A percentile compares a stretch with the other conserved stretches of the same genome.
phyloP scores from a whole-genome alignment of 2,888 invertebrate genomes.

The Torymus auratus region DNA sequence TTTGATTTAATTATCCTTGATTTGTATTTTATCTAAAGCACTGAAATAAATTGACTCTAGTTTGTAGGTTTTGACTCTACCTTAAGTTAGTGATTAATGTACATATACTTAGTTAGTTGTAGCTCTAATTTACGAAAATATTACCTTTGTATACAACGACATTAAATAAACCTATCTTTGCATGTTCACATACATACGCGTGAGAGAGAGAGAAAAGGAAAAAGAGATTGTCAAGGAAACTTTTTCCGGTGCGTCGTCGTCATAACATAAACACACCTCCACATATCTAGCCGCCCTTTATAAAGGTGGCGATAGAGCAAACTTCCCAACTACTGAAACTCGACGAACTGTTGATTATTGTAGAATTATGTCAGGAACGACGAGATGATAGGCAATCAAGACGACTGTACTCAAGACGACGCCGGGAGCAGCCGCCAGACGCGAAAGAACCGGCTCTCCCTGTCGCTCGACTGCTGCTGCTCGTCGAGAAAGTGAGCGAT shows the following conservation, averaged over 20 bases:
- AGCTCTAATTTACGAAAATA: background rate
- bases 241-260: constrained; percentile 35
- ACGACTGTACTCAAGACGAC: constrained; percentile 60
- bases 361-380: constrained; percentile 73
- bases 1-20: too few species aligned
- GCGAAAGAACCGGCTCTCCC: constrained; percentile 57
- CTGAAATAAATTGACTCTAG: background rate
- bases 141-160: background rate
- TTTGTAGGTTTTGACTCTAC: background rate
- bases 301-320: constrained; percentile 54
- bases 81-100: too few species aligned
- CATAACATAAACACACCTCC: constrained; percentile 23
- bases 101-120: too few species aligned
- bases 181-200: too few species aligned
- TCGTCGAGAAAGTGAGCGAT: constrained; percentile 39
- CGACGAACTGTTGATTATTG: constrained; percentile 63
- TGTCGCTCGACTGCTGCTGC: constrained; percentile 58
- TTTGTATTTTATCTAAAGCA: constrained; percentile 8
- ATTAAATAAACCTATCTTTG: too few species aligned
- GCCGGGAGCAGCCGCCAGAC: constrained; percentile 11
- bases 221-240: constrained; percentile 49
- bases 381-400: constrained; percentile 70
- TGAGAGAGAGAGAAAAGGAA: too few species aligned
- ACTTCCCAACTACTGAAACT: constrained; percentile 68
- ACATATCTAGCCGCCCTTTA: too few species aligned